These are phyloP conservation scores for Python bivittatus DNA, from an alignment of 2,113 vertebrate species.

Conservation along the genomic window DNA sequence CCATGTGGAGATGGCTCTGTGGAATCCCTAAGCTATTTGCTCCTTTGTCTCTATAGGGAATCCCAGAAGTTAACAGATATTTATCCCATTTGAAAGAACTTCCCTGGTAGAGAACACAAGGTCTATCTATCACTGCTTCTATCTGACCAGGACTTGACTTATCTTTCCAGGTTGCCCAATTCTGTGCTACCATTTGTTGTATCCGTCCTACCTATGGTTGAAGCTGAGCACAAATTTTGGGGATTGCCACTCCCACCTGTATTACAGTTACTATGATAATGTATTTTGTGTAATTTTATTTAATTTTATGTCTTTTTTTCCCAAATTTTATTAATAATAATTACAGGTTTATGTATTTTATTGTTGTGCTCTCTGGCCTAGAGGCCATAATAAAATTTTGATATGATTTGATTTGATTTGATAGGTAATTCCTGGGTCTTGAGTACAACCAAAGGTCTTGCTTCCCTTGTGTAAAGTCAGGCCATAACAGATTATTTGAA, in stretches of 20 bases:
- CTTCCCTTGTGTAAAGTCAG: not conserved
- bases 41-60: not conserved
- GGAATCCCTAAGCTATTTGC: not conserved
- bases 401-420: not conserved
- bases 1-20: not conserved
- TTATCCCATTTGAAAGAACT: not conserved
- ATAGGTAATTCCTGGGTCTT: not conserved
- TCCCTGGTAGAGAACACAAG: not conserved
- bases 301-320: not conserved
- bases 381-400: not conserved
- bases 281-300: not conserved
- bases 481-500: no score
- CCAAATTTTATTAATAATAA: not conserved
- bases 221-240: not conserved
- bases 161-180: not conserved
- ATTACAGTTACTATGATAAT: not conserved
- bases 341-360: not conserved
- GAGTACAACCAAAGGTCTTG: not conserved
- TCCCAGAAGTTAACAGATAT: not conserved
- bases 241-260: not conserved
- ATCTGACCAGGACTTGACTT: not conserved
- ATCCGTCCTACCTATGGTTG: not conserved
- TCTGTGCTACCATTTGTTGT: not conserved
- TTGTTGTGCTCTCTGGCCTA: not conserved
- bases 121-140: not conserved